Conservation (phyloP, 2,888 invertebrate species). For the Embidobia sp. region DNA sequence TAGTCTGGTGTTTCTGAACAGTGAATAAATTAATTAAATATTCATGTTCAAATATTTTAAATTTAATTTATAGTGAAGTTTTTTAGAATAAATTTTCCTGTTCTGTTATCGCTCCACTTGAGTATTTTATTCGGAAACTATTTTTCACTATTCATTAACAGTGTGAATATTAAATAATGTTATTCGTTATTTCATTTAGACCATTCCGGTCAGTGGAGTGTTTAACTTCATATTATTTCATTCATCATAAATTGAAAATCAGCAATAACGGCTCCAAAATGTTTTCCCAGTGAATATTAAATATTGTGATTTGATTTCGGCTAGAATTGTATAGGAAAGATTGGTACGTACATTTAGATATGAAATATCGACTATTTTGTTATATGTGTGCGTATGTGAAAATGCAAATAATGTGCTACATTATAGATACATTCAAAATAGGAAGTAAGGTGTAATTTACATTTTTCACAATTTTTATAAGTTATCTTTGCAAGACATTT, state of each 20-base stretch:
- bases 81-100: too few relatives aligned
- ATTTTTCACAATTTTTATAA: conserved; percentile 17
- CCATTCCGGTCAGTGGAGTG: conserved; percentile 1
- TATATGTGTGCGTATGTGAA: conserved; percentile 19
- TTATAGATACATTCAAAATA: conserved; percentile 31
- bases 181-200: not conserved
- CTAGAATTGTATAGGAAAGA: conserved; percentile 23
- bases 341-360: conserved; percentile 36
- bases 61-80: too few relatives aligned
- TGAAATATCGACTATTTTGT: conserved; percentile 40
- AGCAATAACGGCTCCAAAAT: conserved; percentile 22
- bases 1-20: too few relatives aligned
- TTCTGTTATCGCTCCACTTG: not conserved
- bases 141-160: too few relatives aligned
- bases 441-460: conserved; percentile 7
- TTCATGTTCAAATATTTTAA: too few relatives aligned
- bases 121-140: not conserved
- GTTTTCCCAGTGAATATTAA: conserved; percentile 34
- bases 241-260: conserved; percentile 19
- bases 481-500: not conserved
- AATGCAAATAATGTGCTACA: conserved; percentile 28
- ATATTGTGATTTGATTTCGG: conserved; percentile 33
- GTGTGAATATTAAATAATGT: too few relatives aligned
- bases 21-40: too few relatives aligned
- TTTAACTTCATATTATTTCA: conserved; percentile 26